A percentile compares a stretch with the other conserved stretches of the same genome.
Conservation (phyloP, 2,888 invertebrate genomes). For the Acronicta aceris region DNA sequence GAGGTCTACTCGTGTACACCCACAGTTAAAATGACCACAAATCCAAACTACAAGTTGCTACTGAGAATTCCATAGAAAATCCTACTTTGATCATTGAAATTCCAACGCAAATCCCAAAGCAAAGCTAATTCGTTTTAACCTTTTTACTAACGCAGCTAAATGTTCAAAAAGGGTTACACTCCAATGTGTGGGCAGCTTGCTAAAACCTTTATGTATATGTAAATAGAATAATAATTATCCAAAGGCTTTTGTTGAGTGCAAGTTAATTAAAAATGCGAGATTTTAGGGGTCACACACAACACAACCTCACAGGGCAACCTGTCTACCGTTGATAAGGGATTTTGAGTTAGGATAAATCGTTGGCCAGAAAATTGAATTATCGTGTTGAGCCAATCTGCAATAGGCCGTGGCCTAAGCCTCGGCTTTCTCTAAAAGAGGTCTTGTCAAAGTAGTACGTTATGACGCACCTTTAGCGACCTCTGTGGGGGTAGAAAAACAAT, state of each 20-base stretch:
- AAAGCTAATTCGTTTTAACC: background rate
- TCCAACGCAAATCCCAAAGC: no score
- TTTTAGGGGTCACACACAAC: slow-evolving; percentile 25
- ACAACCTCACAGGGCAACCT: slow-evolving; percentile 28
- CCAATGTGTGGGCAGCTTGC: slow-evolving; percentile 1
- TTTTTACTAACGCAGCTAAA: no score
- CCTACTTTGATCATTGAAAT: no score
- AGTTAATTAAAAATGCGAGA: slow-evolving; percentile 32
- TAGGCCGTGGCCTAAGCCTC: no score
- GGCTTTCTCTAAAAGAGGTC: no score
- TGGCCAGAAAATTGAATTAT: slow-evolving; percentile 40
- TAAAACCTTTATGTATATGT: slow-evolving; percentile 17
- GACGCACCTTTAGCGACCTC: no score
- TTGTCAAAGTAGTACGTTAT: no score
- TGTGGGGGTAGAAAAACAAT: no score
- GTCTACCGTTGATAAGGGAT: slow-evolving; percentile 28
- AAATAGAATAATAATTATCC: slow-evolving; percentile 15
- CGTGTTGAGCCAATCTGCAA: slow-evolving; percentile 17
- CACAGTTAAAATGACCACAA: no score
- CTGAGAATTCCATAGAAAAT: no score
- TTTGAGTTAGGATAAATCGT: slow-evolving; percentile 28
- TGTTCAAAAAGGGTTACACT: background rate
- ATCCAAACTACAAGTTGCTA: no score
- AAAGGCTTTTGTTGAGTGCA: slow-evolving; percentile 26
- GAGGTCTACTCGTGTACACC: no score